phyloP scores from a whole-genome alignment of 2,888 invertebrate genomes.

The Lepidochitona cinerea region DNA sequence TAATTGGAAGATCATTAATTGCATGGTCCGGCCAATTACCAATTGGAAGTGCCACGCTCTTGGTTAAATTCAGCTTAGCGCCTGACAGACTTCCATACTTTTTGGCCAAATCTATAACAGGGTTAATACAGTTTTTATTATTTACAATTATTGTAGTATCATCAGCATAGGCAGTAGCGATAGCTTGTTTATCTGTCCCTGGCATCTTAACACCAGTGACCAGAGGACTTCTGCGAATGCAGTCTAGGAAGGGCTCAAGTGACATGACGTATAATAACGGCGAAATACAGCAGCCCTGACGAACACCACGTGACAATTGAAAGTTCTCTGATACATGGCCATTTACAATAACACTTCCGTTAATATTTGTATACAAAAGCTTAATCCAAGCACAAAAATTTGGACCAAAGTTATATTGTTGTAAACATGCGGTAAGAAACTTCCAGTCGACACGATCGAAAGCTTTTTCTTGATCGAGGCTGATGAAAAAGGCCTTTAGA shows the following conservation, averaged over 20 bases:
- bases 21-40: not conserved
- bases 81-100: constrained; percentile 20
- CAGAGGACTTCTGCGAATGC: not conserved
- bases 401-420: constrained; percentile 26
- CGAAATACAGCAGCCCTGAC: not conserved
- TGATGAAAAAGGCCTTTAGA: constrained; percentile 26
- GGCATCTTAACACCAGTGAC: constrained; percentile 21
- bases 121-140: constrained; percentile 1
- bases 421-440: constrained; percentile 32
- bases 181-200: not conserved
- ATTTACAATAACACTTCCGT: not conserved
- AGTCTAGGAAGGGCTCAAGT: not conserved
- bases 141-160: constrained; percentile 11
- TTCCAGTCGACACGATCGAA: constrained; percentile 37
- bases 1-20: not conserved
- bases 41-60: constrained; percentile 17
- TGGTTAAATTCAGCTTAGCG: constrained; percentile 27
- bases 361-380: constrained; percentile 26
- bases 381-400: not conserved
- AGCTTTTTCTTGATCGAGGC: constrained; percentile 42
- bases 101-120: not conserved
- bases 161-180: constrained; percentile 15
- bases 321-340: not conserved
- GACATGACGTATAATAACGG: not conserved
- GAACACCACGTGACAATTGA: constrained; percentile 4